Base-by-base conservation (phyloP, 2,888 invertebrate genomes). In the Thysanoteuthis rhombus region DNA sequence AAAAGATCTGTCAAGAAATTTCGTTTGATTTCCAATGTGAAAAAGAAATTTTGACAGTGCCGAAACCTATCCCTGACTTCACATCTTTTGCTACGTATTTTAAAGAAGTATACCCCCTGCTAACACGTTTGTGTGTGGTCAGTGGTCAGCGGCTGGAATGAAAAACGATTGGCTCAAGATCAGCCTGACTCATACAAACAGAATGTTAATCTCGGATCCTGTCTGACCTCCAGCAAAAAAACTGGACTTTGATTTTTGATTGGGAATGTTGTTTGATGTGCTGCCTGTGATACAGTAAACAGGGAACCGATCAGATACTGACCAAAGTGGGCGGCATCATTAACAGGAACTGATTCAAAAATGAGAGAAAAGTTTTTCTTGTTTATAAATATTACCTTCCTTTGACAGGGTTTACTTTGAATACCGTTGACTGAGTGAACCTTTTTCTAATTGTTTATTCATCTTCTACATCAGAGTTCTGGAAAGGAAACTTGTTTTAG, bases 151-250 rank as follows among this genome's bases (percentile, higher is more conserved):
- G n/a, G 75, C 75, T 75, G 75, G 36, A 75, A 75, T 75, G 75
- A n/a, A 75, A n/a, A 75, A 75, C n/a, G 75, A 75, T 75, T 75
- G 75, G 75, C 75, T n/a, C 75, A 75, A 75, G 75, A n/a, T 75
- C 75, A 75, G 75, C 75, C n/a, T 75, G 75, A 75, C 75, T 75
- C 75, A 75, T 36, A 75, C 75, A 75, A 75, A 75, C 75, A 75
- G 75, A 75, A 75, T n/a, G 75, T n/a, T 75, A 75, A n/a, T 75
- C 75, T 75, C 75, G n/a, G 75, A n/a, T 75, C 75, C 36, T 36
- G n/a, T 75, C 36, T 75, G 75, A 75, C 75, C 75, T n/a, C n/a
- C 75, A 75, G 75, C 75, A 36, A 75, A 75, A 75, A 75, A 75
- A 75, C 75, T 75, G 75, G 75, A 75, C 75, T 75, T 75, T 75